Evolutionary conservation across 2,888 invertebrate species (phyloP).

Genomic region (Synanthedon tipuliformis): DNA sequence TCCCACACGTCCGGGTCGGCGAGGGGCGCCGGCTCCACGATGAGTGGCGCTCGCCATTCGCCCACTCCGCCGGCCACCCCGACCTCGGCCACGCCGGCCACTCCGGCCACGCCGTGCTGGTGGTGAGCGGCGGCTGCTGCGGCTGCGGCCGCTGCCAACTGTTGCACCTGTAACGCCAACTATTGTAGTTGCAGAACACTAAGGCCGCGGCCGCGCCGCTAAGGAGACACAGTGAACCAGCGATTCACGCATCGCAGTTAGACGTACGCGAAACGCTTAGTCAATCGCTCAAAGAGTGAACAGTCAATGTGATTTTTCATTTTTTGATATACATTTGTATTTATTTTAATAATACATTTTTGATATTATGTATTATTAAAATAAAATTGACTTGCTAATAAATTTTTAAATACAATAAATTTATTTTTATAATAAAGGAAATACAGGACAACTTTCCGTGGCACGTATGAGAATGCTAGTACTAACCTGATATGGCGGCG

Average conservation of each 20-base stretch:
- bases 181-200: background rate
- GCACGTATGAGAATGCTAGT: background rate
- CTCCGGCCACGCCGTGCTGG: slow-evolving; percentile 62
- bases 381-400: no score
- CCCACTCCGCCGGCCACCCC: slow-evolving; percentile 32
- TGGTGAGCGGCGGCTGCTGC: slow-evolving; percentile 86
- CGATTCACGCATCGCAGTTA: no score
- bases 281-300: no score
- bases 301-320: no score
- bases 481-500: slow-evolving; percentile 83
- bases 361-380: no score
- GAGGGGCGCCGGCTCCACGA: slow-evolving; percentile 74
- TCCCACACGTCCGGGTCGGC: slow-evolving; percentile 54
- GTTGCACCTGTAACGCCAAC: slow-evolving; percentile 68
- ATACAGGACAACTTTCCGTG: background rate
- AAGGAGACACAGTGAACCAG: no score
- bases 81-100: slow-evolving; percentile 66
- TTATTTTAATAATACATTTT: no score
- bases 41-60: slow-evolving; percentile 91
- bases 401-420: no score
- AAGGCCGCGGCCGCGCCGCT: no score
- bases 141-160: slow-evolving; percentile 82
- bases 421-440: background rate
- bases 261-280: no score
- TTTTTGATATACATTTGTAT: no score